A percentile compares a stretch with the other conserved stretches of the same genome.
Evolutionary conservation across 2,113 vertebrate genomes (phyloP).

Genomic region (Pleuronectes platessa): DNA sequence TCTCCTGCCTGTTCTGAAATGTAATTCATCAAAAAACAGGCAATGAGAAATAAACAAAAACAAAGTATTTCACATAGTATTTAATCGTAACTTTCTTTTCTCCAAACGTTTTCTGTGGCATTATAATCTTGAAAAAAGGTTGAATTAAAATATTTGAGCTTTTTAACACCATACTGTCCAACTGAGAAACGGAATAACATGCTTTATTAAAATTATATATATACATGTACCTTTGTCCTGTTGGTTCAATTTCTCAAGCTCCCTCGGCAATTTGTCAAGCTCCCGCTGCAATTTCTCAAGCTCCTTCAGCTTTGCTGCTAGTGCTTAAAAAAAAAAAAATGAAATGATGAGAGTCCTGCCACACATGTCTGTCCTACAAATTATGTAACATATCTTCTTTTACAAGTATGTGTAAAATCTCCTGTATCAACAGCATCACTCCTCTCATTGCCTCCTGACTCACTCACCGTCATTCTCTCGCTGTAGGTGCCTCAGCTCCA

Average conservation of each 20-base stretch:
- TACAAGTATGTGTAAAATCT: background rate
- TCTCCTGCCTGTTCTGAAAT: too few species aligned
- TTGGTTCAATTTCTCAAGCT: slow-evolving; percentile 19
- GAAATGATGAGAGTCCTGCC: background rate
- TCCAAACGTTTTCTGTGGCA: too few species aligned
- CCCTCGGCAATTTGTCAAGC: slow-evolving; percentile 1
- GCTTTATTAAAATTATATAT: too few species aligned
- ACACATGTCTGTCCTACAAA: background rate
- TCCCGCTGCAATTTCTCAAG: background rate
- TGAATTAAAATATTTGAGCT: too few species aligned
- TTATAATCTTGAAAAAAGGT: too few species aligned
- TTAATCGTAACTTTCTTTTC: too few species aligned
- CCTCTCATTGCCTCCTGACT: background rate
- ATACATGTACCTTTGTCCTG: slow-evolving; percentile 19
- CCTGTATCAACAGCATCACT: background rate
- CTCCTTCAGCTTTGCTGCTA: background rate
- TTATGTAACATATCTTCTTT: background rate
- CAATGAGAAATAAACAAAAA: background rate
- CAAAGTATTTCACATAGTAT: too few species aligned
- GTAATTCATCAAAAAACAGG: background rate
- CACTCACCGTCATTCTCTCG: slow-evolving; percentile 46
- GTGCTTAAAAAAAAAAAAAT: background rate
- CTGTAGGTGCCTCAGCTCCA: slow-evolving; percentile 47
- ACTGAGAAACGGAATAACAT: too few species aligned
- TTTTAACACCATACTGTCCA: too few species aligned